Evolutionary conservation across 2,113 vertebrate genomes (phyloP), one percentile per base, ranked within the genome.

Genomic region (Mirounga angustirostris): DNA sequence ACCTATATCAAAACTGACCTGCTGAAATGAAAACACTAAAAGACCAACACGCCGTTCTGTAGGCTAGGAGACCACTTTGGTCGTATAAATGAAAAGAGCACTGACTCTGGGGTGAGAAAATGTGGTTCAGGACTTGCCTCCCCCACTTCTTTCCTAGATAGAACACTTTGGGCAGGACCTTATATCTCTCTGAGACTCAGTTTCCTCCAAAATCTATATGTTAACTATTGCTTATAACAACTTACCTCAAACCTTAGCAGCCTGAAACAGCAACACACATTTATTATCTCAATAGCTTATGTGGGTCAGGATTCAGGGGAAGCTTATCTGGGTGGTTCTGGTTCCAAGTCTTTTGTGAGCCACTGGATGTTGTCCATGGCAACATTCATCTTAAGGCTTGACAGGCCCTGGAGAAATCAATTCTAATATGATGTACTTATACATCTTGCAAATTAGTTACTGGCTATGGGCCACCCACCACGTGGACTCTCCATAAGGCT

Each of bases 201-300:
- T 82, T 92, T 89, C 67, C 78, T 92, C 15, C 52, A 85, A 89
- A 74, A 89, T 50, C 43, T 76, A 18, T 40, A 13, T 61, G 14
- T 89, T 78, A 58, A 43, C 88, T 81, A 18, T 36, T 86, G 46
- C 24, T 89, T 2, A 7, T 50, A 71, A 82, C 9, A 50, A 26
- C 36, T 82, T 86, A 24, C 14, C 36, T 65, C 82, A 30, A 91
- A 88, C 43, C 1, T 73, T 92, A 61, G 28, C 26, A 67, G 33
- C 33, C 91, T 89, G 63, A 82, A 74, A 82, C 5, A 88, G 15
- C 33, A 74, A 65, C 50, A 81, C 93, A 85, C 18, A 54, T 81
- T 69, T 54, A 63, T 33, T 85, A 43, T 84, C 30, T 96, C 69
- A 22, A 56, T 5, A 67, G 16, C 69, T 40, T 80, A 65, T 40